A percentile compares a stretch with the other conserved stretches of the same genome.
phyloP scores from a whole-genome alignment of 2,797 vertebrate species.

The Rhinoraja longicauda region DNA sequence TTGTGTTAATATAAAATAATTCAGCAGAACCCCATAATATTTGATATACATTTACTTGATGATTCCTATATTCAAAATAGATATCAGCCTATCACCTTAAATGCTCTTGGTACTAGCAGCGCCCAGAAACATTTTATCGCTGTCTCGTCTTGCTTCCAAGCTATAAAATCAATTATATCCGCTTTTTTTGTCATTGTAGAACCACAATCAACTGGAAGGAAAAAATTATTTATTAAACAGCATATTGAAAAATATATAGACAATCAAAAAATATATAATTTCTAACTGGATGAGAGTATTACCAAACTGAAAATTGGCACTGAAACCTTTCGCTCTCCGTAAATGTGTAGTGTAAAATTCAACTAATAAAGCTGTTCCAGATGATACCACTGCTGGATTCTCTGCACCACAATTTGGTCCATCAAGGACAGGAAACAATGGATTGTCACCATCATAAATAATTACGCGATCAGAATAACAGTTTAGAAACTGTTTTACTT shows the following conservation, averaged over 20 bases:
- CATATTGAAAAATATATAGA: background rate
- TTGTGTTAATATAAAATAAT: background rate
- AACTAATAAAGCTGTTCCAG: background rate
- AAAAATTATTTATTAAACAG: background rate
- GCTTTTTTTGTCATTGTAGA: background rate
- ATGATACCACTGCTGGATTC: background rate
- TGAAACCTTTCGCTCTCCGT: background rate
- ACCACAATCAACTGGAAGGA: background rate
- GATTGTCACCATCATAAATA: constrained; percentile 51
- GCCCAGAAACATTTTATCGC: background rate
- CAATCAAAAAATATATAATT: background rate
- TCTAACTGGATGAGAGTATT: background rate
- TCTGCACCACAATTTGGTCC: constrained; percentile 32
- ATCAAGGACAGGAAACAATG: background rate
- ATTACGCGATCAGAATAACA: constrained; percentile 51
- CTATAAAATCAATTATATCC: background rate
- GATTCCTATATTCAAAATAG: too few species aligned
- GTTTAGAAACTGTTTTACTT: constrained; percentile 43
- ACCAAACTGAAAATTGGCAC: constrained; percentile 19
- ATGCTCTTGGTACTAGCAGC: background rate
- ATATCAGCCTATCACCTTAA: background rate
- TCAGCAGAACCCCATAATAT: background rate
- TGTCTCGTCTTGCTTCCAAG: background rate
- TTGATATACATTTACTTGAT: too few species aligned
- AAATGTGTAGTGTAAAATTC: background rate